Evolutionary conservation across 2,888 invertebrate species (phyloP).

Genomic region (Alentia gelatinosa): DNA sequence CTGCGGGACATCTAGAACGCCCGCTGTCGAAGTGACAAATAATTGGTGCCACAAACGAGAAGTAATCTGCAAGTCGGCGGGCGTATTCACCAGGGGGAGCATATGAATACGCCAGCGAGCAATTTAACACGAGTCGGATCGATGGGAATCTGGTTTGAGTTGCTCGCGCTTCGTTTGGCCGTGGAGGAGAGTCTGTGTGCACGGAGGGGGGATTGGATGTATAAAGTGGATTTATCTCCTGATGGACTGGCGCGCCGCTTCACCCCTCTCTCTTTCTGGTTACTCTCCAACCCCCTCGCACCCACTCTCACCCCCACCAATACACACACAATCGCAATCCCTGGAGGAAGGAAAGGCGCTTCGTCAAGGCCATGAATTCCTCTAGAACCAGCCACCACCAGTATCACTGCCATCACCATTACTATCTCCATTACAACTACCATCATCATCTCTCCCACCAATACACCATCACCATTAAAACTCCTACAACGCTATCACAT

Average conservation of each 20-base stretch:
- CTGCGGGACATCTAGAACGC: too few relatives aligned
- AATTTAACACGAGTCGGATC: neutral
- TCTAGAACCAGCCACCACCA: neutral
- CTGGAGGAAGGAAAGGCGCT: neutral
- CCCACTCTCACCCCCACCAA: neutral
- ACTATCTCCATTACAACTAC: too few relatives aligned
- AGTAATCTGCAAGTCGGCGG: neutral
- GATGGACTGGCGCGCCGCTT: slow-evolving; percentile 1
- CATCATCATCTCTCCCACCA: too few relatives aligned
- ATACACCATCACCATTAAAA: too few relatives aligned
- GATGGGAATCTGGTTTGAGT: slow-evolving; percentile 21
- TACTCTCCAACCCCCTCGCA: neutral
- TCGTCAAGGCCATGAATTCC: neutral
- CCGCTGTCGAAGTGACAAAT: neutral
- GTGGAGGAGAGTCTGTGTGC: neutral
- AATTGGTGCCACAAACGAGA: neutral
- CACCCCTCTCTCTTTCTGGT: neutral
- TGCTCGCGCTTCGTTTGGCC: slow-evolving; percentile 9
- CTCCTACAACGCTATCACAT: too few relatives aligned
- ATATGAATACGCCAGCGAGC: neutral
- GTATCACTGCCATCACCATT: neutral
- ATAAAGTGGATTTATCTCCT: slow-evolving; percentile 27
- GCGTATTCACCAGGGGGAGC: neutral
- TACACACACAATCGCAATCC: neutral
- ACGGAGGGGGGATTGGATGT: slow-evolving; percentile 4